Evolutionary conservation across 92 coral and sea anemone species (phyloP).

Genomic region (Zoanthus sociatus): DNA sequence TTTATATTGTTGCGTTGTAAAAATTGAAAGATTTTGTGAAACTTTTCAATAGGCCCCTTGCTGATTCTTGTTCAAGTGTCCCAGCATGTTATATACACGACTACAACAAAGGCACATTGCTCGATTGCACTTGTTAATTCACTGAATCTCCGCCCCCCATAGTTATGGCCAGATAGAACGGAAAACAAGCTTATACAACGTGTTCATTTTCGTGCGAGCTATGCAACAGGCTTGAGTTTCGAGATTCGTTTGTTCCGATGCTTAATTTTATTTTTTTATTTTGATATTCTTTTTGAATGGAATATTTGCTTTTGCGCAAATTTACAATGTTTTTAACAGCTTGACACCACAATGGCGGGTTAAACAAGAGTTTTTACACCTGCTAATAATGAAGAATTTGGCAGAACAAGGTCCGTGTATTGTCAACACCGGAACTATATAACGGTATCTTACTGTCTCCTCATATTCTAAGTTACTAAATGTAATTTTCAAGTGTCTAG

Average conservation of each 20-base stretch:
- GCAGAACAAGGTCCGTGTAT: neutral
- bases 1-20: neutral
- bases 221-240: neutral
- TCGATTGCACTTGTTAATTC: constrained; percentile 31
- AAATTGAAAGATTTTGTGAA: neutral
- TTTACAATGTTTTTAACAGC: neutral
- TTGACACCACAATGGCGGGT: constrained; percentile 7
- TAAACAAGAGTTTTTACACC: constrained; percentile 1
- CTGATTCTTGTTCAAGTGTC: constrained; percentile 11
- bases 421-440: neutral
- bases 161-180: neutral
- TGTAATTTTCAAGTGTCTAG: neutral
- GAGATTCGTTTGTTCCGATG: neutral
- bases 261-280: neutral
- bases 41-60: neutral
- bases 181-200: constrained; percentile 8
- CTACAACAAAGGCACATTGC: constrained; percentile 16
- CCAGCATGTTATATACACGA: constrained; percentile 43
- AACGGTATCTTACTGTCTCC: neutral
- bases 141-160: constrained; percentile 31
- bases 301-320: neutral
- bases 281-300: neutral
- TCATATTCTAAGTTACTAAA: neutral
- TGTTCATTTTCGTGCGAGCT: neutral
- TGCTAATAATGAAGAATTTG: neutral